phyloP scores from a whole-genome alignment of 2,888 invertebrate genomes.

The Calliphora vomitoria region DNA sequence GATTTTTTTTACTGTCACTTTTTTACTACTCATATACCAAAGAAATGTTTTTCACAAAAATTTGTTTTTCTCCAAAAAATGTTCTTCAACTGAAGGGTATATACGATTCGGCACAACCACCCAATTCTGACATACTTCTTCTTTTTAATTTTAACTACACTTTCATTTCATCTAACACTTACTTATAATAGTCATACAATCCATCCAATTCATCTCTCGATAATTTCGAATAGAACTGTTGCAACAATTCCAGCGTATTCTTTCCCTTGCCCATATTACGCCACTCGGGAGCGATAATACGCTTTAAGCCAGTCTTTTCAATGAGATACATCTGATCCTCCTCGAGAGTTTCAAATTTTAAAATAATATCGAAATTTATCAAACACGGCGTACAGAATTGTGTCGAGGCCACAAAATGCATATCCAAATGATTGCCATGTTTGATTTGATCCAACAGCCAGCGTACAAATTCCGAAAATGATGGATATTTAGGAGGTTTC shows the following conservation, averaged over 20 bases:
- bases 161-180: slow-evolving; percentile 75
- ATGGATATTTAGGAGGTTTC: slow-evolving; percentile 87
- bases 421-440: slow-evolving; percentile 87
- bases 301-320: slow-evolving; percentile 90
- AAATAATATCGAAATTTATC: slow-evolving; percentile 91
- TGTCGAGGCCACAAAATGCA: slow-evolving; percentile 95
- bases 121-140: no score
- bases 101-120: no score
- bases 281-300: slow-evolving; percentile 93
- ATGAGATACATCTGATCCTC: slow-evolving; percentile 93
- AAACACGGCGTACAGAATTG: slow-evolving; percentile 94
- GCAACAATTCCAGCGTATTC: slow-evolving; percentile 90
- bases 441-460: slow-evolving; percentile 90
- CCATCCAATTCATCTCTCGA: slow-evolving; percentile 90
- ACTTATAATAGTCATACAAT: slow-evolving; percentile 92
- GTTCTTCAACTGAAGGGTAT: no score
- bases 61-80: no score
- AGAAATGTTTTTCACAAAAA: no score
- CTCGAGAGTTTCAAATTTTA: slow-evolving; percentile 93
- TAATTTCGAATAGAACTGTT: slow-evolving; percentile 91
- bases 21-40: no score
- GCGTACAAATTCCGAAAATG: slow-evolving; percentile 92
- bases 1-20: no score
- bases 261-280: slow-evolving; percentile 91
- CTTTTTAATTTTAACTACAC: no score